Percentiles rank a stretch among this genome's conserved stretches.
Evolutionary conservation across 1,140 invertebrate genomes (phyloP).

Genomic region (Bombus terrestris): DNA sequence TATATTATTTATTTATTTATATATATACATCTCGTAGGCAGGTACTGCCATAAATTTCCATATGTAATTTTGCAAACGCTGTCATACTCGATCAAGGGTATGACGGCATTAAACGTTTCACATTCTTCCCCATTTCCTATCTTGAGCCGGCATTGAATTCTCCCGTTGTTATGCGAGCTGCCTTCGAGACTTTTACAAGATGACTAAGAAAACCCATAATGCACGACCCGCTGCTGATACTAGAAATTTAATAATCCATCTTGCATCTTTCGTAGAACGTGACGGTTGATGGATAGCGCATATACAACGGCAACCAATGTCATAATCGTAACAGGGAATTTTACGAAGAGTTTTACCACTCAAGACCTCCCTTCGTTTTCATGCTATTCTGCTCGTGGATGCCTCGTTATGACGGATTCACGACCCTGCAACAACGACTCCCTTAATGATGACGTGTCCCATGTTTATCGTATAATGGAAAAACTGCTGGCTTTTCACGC

Average conservation of each 20-base stretch:
- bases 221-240: constrained; percentile 50
- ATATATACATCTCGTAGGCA: neutral
- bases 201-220: constrained; percentile 43
- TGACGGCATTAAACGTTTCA: neutral
- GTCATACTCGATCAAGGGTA: neutral
- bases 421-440: constrained; percentile 39
- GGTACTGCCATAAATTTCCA: neutral
- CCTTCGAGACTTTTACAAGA: neutral
- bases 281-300: constrained; percentile 64
- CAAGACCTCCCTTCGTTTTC: constrained; percentile 37
- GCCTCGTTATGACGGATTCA: constrained; percentile 44
- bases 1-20: too few species aligned
- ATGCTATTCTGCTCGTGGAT: neutral
- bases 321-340: constrained; percentile 78
- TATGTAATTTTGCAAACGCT: neutral
- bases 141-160: constrained; percentile 24
- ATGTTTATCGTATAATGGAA: constrained; percentile 72
- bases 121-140: neutral
- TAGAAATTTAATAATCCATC: constrained; percentile 77
- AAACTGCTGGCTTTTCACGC: constrained; percentile 50
- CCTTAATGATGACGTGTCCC: constrained; percentile 58
- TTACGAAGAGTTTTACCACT: constrained; percentile 65
- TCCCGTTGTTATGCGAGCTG: neutral
- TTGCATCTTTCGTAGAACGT: constrained; percentile 68
- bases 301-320: constrained; percentile 70